Percentiles rank a stretch among this genome's conserved stretches.
phyloP scores from a whole-genome alignment of 2,113 vertebrate genomes.

The Gorsachius goisagi region DNA sequence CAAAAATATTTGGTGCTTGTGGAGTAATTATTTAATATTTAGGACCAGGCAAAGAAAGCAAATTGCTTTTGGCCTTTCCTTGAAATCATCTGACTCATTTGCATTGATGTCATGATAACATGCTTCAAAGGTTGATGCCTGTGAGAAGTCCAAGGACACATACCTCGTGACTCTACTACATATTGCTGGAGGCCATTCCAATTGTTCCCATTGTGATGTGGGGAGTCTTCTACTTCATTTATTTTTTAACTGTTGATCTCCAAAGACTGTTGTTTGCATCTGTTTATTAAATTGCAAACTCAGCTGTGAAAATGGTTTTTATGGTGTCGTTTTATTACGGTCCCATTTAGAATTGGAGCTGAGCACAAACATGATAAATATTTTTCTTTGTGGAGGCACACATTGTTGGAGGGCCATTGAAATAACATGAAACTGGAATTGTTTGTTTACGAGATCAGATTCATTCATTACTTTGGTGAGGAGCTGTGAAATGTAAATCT shows the following conservation, averaged over 20 bases:
- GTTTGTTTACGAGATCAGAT: constrained; percentile 75
- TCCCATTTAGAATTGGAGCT: constrained; percentile 53
- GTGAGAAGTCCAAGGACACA: constrained; percentile 9
- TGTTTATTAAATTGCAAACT: constrained; percentile 77
- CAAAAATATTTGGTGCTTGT: not conserved
- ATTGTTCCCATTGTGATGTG: constrained; percentile 25
- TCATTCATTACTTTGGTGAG: constrained; percentile 74
- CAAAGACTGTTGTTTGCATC: constrained; percentile 69
- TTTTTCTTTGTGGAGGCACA: constrained; percentile 71
- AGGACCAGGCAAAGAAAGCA: not conserved
- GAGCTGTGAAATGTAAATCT: constrained; percentile 80
- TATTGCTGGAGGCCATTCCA: constrained; percentile 38
- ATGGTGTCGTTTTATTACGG: constrained; percentile 66
- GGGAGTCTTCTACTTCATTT: constrained; percentile 58
- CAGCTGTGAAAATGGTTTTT: constrained; percentile 78
- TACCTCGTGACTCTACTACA: not conserved
- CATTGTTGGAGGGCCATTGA: constrained; percentile 65
- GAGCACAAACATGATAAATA: constrained; percentile 74
- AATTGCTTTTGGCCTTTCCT: not conserved
- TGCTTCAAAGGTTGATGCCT: not conserved
- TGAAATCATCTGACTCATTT: constrained; percentile 25
- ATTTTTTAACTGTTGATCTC: constrained; percentile 74
- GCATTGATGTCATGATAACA: not conserved
- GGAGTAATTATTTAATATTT: not conserved
- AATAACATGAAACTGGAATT: constrained; percentile 68